Base-by-base conservation (phyloP, 2,888 invertebrate genomes). In the Polymixis flavicincta region DNA sequence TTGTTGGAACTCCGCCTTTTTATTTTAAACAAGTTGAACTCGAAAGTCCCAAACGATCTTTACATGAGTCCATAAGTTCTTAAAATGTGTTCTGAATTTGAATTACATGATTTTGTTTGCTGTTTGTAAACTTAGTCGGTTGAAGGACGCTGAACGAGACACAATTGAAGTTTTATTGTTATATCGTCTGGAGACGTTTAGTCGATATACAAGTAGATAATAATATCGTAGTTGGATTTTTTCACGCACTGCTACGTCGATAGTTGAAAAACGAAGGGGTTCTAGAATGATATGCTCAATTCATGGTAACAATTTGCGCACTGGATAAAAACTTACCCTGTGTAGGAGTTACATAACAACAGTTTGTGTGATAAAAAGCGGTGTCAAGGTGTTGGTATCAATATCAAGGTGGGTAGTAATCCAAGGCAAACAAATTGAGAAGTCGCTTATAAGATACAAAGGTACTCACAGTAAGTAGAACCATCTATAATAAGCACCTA, bases 21-120 rank as follows among this genome's bases (percentile, higher is more conserved):
- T 80, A 67, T 71, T 67, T 64, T 25, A 57, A 92, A 74, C 74
- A 92, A 82, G 7, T 92, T 37, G 37, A 37, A 37, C 37, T 37
- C 52, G 7, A 59, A 79, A 57, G 78, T 48, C 50, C 32, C 32
- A 59, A 74, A 80, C 50, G 67, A 50, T 68, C 74, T 64, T 74
- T 4, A 61, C 42, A 76, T 70, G 64, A 70, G 55, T 70, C 55
- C 48, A 17, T 37, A 69, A 82, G 54, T 78, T 28, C 22, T 52
- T 28, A 66, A 63, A 57, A 52, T 71, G 25, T 55, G 60, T 65
- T 81, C 64, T 45, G 76, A 66, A 76, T 78, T 61, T 66, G 2
- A 81, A 55, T 81, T 28, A 57, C 22, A 45, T 22, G n/a, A 19
- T 32, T 75, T 4, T 60, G 28, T 71, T 48, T 63, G 54, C 9